phyloP scores from a whole-genome alignment of 2,797 vertebrate species.

The Cuniculus paca region DNA sequence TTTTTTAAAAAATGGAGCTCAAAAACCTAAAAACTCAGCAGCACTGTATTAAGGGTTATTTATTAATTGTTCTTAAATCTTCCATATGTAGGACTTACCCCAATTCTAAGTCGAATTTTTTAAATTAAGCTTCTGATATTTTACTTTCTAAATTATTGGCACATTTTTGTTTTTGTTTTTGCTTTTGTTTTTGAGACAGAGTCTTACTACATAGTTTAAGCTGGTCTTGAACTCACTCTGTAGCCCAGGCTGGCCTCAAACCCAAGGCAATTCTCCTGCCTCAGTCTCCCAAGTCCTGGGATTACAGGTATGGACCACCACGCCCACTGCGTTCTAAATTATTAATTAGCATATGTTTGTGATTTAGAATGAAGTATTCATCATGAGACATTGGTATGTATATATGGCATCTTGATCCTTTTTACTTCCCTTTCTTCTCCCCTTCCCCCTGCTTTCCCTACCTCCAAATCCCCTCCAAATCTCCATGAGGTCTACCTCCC shows the following conservation, averaged over 20 bases:
- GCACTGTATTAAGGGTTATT: background rate
- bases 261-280: too few species aligned
- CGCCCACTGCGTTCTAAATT: background rate
- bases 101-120: constrained; percentile 16
- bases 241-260: too few species aligned
- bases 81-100: background rate
- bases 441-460: background rate
- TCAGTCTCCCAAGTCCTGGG: too few species aligned
- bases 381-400: background rate
- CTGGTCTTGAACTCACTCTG: too few species aligned
- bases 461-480: background rate
- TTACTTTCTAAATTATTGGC: background rate
- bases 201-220: too few species aligned
- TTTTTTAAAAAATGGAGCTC: background rate
- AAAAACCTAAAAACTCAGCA: background rate
- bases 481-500: background rate
- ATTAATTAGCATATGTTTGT: background rate
- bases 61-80: constrained; percentile 13
- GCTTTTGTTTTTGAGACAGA: too few species aligned
- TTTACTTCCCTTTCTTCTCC: background rate
- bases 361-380: background rate
- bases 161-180: too few species aligned
- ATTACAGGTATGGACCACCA: too few species aligned
- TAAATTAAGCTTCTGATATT: background rate
- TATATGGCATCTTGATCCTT: background rate